These are phyloP conservation scores for Lasioglossum lativentre DNA, from an alignment of 2,888 invertebrate species.

Conservation along the genomic window DNA sequence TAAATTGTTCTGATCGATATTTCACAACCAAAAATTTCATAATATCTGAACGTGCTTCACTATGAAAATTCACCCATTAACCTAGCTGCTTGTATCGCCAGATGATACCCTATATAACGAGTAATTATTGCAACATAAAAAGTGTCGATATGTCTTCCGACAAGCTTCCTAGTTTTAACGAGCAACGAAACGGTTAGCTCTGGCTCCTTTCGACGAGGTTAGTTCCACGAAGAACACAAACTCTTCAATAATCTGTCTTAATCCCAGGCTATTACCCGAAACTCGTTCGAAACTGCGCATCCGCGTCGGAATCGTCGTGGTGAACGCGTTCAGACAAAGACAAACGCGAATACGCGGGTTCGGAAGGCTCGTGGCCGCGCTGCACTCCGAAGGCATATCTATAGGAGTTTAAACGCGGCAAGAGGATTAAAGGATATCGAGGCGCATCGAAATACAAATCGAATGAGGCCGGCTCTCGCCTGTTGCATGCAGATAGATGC, in stretches of 20 bases:
- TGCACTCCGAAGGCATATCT: constrained; percentile 42
- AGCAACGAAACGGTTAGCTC: neutral
- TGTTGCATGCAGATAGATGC: constrained; percentile 65
- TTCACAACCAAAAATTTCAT: too few relatives aligned
- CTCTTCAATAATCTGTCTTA: neutral
- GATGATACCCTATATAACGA: neutral
- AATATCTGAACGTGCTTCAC: neutral
- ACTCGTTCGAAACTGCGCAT: neutral
- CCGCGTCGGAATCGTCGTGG: neutral
- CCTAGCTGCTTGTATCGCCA: neutral
- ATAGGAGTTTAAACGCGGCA: constrained; percentile 65
- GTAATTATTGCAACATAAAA: neutral
- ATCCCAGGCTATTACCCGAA: neutral
- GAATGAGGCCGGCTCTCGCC: constrained; percentile 69
- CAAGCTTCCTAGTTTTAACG: neutral
- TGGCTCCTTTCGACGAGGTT: neutral
- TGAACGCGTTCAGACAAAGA: neutral
- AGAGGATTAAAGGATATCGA: constrained; percentile 72
- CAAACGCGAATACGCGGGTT: constrained; percentile 1
- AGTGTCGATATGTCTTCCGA: neutral
- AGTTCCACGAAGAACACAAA: neutral
- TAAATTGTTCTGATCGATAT: too few relatives aligned
- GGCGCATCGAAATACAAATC: constrained; percentile 71
- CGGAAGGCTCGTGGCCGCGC: constrained; percentile 30
- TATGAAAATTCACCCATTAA: neutral